Evolutionary conservation across 2,888 invertebrate genomes (phyloP), one percentile per base, ranked within the genome.

Genomic region (Yponomeuta sedellus): DNA sequence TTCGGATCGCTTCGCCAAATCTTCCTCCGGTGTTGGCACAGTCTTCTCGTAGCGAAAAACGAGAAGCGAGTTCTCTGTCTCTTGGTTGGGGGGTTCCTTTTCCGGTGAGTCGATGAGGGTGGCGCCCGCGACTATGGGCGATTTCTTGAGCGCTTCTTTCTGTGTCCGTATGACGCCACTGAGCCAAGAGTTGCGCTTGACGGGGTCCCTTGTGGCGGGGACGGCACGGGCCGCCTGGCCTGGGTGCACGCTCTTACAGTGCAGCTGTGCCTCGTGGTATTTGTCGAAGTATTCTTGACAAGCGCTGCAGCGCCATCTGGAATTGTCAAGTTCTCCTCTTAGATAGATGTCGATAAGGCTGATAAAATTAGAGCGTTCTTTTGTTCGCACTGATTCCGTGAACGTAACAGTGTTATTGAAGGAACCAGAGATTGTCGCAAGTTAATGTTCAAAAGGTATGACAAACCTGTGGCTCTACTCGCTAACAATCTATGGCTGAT

Each of bases 261-360:
- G 91, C 67, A 81, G 83, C 73, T 85, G 88, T 1, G 86, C 89
- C 69, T 87, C 85, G 71, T 90, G 89, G 71, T 86, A 90, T 0
- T 80, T 81, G 66, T 79, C 80, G 73, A 84, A 88, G 44, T 78
- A 79, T 1, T 70, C 68, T 2, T 75, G 64, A 67, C 91, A 91
- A 25, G 68, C 70, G 64, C 78, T 85, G 74, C 91, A 91, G 67
- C 81, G 78, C 90, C 90, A 91, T 68, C 91, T 91, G 79, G 3
- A 78, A 77, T 69, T 52, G 44, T 52, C 16, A 52, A 16, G 44
- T 52, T 52, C 16, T 52, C 12, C 12, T 52, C 8, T 52, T 52
- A 52, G 44, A 16, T 5, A 12, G 44, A 2, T 1, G 44, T 52
- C 5, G 16, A 16, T 34, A 8, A 6, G 8, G 34, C 34, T 34